Conservation (phyloP, 2,888 invertebrate genomes). For the Frankliniella fusca region DNA sequence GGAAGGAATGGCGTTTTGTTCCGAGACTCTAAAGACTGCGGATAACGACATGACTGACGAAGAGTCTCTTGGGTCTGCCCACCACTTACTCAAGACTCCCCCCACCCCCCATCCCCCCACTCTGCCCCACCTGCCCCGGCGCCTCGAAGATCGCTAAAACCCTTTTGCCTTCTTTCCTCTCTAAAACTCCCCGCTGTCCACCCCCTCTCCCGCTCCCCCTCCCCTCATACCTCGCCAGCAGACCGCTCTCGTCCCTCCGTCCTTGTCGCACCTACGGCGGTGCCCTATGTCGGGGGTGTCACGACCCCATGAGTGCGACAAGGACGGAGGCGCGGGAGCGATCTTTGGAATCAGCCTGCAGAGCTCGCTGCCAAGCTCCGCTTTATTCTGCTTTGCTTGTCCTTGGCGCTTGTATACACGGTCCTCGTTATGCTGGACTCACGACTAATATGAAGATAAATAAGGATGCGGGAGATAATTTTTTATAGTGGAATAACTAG, state of each 20-base stretch:
- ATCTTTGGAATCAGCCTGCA: too few species aligned
- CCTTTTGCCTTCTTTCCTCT: background rate
- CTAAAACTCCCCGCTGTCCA: background rate
- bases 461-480: too few species aligned
- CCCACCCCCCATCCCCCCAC: background rate
- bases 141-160: background rate
- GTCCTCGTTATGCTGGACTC: too few species aligned
- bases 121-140: background rate
- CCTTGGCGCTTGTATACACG: too few species aligned
- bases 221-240: background rate
- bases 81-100: slow-evolving; percentile 5
- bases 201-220: background rate
- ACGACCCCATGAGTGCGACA: too few species aligned
- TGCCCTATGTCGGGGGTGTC: too few species aligned
- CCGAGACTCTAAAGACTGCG: slow-evolving; percentile 5
- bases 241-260: background rate
- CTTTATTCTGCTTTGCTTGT: background rate
- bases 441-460: too few species aligned
- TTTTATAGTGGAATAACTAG: too few species aligned
- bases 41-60: slow-evolving; percentile 21
- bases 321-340: too few species aligned
- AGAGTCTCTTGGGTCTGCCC: background rate
- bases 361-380: background rate
- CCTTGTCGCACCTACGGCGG: too few species aligned
- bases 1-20: too few species aligned